A percentile compares a stretch with the other conserved stretches of the same genome.
Conservation (phyloP, 2,113 vertebrate species). For the Eonycteris spelaea region DNA sequence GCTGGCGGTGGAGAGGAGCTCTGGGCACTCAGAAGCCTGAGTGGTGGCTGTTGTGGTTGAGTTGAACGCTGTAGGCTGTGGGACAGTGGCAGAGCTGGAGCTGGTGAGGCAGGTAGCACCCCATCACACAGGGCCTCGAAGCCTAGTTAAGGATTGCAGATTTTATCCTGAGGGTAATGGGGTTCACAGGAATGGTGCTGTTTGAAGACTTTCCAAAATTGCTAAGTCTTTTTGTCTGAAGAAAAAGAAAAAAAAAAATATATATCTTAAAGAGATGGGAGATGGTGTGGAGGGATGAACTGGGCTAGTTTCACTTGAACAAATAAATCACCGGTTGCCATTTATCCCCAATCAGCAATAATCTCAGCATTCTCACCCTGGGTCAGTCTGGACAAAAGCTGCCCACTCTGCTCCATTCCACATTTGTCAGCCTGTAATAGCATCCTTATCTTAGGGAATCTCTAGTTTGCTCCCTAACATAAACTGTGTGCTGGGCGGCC, state of each 20-base stretch:
- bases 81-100: not conserved
- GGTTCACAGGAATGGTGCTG: conserved; percentile 52
- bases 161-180: conserved; percentile 58
- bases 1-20: not conserved
- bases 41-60: not conserved
- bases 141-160: not conserved
- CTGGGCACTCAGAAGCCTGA: not conserved
- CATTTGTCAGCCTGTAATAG: conserved; percentile 77
- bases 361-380: conserved; percentile 69
- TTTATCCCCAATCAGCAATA: conserved; percentile 78
- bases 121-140: accelerated
- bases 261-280: conserved; percentile 47
- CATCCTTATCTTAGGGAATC: conserved; percentile 77
- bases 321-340: conserved; percentile 72
- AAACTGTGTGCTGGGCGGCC: conserved; percentile 71
- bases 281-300: conserved; percentile 69
- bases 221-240: conserved; percentile 43
- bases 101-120: not conserved
- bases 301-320: conserved; percentile 74
- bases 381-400: conserved; percentile 72
- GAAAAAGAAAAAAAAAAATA: not conserved
- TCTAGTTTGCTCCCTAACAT: conserved; percentile 70
- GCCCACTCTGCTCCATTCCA: conserved; percentile 54
- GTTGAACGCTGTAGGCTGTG: not conserved
- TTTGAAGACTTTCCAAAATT: conserved; percentile 56